Evolutionary conservation across 2,113 vertebrate genomes (phyloP), one percentile per base, ranked within the genome.

Genomic region (Cebus imitator): DNA sequence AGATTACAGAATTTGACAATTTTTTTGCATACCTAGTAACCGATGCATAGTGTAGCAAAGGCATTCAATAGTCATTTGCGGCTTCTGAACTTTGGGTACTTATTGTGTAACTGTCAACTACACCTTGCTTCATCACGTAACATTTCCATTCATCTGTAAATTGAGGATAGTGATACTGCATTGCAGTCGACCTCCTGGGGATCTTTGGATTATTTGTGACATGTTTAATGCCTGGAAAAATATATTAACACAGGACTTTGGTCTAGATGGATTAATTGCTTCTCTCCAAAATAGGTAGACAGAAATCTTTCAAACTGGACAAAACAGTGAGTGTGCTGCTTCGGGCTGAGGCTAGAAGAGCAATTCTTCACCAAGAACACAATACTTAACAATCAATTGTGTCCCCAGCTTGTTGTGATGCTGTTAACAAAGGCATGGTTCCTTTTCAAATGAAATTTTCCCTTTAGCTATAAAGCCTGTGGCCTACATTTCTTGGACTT

Each of bases 401-500:
- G 32, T 82, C 80, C 87, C 32, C 6, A 17, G 73, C 64, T 96
- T 64, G 55, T 85, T 73, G 37, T 27, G 61, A 64, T 92, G 81
- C 87, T 50, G 18, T 79, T 91, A 88, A 95, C 6, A 4, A 85
- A 45, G 68, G 50, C 48, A 91, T 0, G 0, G 25, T 78, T 96
- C 35, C 61, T 86, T 58, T 76, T 96, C 61, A 80, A 73, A 81
- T 76, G 73, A 55, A 76, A 95, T 94, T 64, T 64, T 30, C 58
- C 23, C 3, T 40, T 61, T 58, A 68, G 43, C 16, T 30, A 35
- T 48, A 86, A 95, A 90, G 66, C 30, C n/a, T 18, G 58, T 70
- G 37, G 87, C 61, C 85, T 94, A 21, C 43, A 92, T 87, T 94
- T 97, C 88, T 80, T 88, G n/a, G 87, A 70, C 27, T 61, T 12